Evolutionary conservation across 2,888 invertebrate genomes (phyloP), one percentile per base, ranked within the genome.

Genomic region (Leucophenga montana): DNA sequence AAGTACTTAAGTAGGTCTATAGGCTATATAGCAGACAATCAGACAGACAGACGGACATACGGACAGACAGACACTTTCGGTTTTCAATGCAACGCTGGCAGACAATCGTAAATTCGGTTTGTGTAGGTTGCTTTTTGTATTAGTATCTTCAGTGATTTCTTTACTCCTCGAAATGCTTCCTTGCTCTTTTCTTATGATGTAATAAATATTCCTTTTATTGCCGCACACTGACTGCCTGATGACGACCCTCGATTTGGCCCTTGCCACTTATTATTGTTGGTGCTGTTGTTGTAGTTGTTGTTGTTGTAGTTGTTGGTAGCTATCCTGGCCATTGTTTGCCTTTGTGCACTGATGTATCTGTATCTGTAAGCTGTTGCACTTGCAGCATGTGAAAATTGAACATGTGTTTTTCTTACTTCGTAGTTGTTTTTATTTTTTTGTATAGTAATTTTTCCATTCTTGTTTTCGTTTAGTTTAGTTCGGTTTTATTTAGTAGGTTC

Each of bases 1-100:
- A 39, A 22, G 62, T 33, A 33, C 67, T 59, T 77, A 85, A 83
- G 78, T 85, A 80, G 85, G 85, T 85, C 81, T 85, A 83, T 85
- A 82, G 85, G 83, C 77, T 84, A 78, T 78, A 46, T 20, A 8
- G 16, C 50, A 50, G 50, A 50, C n/a, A n/a, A 46, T 14, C 46
- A 46, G n/a, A 13, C 13, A 46, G 13, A 46, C 46, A 13, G 46
- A 46, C 46, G 6, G 46, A 13, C 13, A 46, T 2, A 46, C 14
- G 14, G 18, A 50, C 50, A 16, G 16, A 18, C 50, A 16, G 5
- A 77, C 85, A 85, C 85, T 85, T 85, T 85, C 85, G 71, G 77
- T 83, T 83, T 80, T 75, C 59, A 71, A 66, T 69, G 68, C 61
- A 66, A 66, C 67, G 59, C 48, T 18, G 50, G 8, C n/a, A 50